Evolutionary conservation across 2,113 vertebrate species (phyloP), one percentile per base, ranked within the genome.

Genomic region (Polypterus senegalus): DNA sequence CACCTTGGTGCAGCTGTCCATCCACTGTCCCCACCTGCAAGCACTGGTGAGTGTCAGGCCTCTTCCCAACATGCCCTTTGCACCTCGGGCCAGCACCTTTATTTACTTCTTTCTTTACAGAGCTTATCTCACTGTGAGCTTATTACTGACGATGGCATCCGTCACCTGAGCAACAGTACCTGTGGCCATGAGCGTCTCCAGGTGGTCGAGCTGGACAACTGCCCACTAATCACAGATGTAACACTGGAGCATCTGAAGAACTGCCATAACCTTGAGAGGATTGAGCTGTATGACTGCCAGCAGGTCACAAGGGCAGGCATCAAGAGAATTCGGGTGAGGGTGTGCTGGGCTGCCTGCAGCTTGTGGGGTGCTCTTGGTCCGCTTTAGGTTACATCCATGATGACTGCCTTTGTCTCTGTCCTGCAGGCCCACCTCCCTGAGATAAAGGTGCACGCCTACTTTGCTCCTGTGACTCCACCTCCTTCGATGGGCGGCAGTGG

Each of bases 401-500:
- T 27, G 27, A 27, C 27, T 27, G 6, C 9, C 9, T 51, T 51
- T 51, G 7, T 47, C 6, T 57, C 57, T 45, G 5, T 61, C 53
- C 66, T 67, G 0, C 80, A 95, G 92, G 88, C 90, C 66, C 91
- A 95, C 65, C 90, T 94, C 68, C 92, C 92, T 63, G 88, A 92
- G 0, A 91, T 95, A 73, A 92, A 92, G 67, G 92, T 95, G 65
- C 92, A 95, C 0, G 92, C 92, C 71, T 95, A 94, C 78, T 95
- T 95, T 60, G 92, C 92, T 9, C 92, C 92, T 0, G 89, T 92
- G 49, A 95, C 92, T 2, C 92, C 92, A 1, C 90, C 92, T 2
- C 87, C 90, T 0, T 90, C 92, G 0, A 89, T 91, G n/a, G 89
- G 91, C 51, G 91, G 91, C 59, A 81, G 88, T 0, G 86, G 91